These are phyloP conservation scores for Dicrostonyx torquatus DNA, from an alignment of 2,797 vertebrate species.

Conservation along the genomic window DNA sequence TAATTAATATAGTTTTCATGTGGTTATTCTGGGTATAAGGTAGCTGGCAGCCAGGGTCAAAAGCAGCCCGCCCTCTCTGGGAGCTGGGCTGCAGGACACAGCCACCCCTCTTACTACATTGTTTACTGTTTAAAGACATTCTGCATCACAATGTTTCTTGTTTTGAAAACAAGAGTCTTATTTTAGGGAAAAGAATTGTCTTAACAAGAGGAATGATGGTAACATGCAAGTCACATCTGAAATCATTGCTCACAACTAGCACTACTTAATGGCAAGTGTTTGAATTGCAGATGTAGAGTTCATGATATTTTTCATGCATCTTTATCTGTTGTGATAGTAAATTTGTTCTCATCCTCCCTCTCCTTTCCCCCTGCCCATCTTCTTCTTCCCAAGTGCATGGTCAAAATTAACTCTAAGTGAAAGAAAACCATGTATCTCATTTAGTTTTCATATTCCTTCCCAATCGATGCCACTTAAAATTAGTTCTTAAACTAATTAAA, in stretches of 20 bases:
- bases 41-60: too few relatives aligned
- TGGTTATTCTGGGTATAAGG: too few relatives aligned
- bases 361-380: too few relatives aligned
- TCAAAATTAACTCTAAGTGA: background rate
- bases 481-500: background rate
- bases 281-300: background rate
- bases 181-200: background rate
- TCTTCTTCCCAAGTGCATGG: background rate
- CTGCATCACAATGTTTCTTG: background rate
- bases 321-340: background rate
- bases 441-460: background rate
- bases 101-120: too few relatives aligned
- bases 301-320: background rate
- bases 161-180: background rate
- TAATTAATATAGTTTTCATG: too few relatives aligned
- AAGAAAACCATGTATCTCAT: background rate
- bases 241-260: constrained; percentile 21
- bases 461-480: background rate
- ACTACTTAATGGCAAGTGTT: background rate
- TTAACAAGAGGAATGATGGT: background rate
- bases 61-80: too few relatives aligned
- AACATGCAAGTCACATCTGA: background rate
- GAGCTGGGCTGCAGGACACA: too few relatives aligned
- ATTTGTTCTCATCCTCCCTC: background rate
- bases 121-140: background rate